Base-by-base conservation (phyloP, 2,113 vertebrate genomes). In the Coracopsis vasa region DNA sequence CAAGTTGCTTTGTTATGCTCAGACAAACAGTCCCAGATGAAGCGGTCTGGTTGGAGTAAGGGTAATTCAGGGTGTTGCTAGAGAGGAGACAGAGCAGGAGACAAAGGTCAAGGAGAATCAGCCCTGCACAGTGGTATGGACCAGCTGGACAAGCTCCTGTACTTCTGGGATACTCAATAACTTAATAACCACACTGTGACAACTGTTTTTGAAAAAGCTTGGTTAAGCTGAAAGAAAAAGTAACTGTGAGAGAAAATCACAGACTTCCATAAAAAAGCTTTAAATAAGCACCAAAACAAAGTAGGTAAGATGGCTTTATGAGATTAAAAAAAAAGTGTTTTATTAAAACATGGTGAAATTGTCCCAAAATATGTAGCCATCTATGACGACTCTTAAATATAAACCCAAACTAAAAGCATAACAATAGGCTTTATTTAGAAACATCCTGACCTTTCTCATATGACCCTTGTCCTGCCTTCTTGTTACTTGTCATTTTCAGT, bases 371-470 rank as follows among this genome's bases (percentile, higher is more conserved):
- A 58, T 4, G 7, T 48, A 93, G 25, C 41, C 70, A 45, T 39
- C 31, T 74, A 41, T 51, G 70, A 92, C 58, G 44, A 53, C 16
- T 71, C 47, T 66, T 80, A 71, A 47, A 14, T 78, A 80, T 13
- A 86, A 95, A 79, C 31, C 33, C 47, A 86, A 91, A 91, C 91
- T 94, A 91, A 97, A 86, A 91, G 65, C 65, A 88, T 51, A 61
- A 96, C 90, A 94, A 95, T 96, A 37, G 86, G 65, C 45, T 96
- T 94, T 96, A 96, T 95, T 96, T 97, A 91, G 90, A 93, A 97
- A 74, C 31, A 64, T 75, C 53, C 56, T 78, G 94, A 97, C 95
- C 89, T 92, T 81, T 95, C 56, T 95, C 9, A 12, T 96, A 92
- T 77, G 88, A 93, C 88, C 95, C 37, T 78, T 88, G 88, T 96